Conservation (phyloP, 2,797 vertebrate species). For the Characodon lateralis region DNA sequence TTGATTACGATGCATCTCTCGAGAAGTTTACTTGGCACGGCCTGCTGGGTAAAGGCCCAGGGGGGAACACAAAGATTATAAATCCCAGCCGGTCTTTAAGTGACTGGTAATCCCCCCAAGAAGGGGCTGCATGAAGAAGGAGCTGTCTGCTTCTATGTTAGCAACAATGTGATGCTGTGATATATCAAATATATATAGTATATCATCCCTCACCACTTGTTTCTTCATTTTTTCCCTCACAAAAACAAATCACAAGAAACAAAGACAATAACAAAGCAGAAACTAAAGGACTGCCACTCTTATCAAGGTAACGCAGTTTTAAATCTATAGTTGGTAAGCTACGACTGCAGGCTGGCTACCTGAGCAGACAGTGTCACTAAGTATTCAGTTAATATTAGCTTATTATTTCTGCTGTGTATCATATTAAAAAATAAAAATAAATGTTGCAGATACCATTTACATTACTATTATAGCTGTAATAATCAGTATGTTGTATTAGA, state of each 20-base stretch:
- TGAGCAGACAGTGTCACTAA: neutral
- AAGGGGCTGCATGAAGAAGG: neutral
- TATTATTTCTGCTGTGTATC: neutral
- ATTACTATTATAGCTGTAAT: neutral
- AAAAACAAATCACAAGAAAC: neutral
- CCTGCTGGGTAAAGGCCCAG: neutral
- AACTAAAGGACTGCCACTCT: neutral
- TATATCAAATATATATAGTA: neutral
- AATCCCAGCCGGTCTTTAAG: constrained; percentile 12
- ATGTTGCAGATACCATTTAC: neutral
- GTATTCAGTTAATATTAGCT: neutral
- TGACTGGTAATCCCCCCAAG: neutral
- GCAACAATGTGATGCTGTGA: neutral
- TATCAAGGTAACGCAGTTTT: neutral
- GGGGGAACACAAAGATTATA: constrained; percentile 7
- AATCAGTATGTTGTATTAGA: neutral
- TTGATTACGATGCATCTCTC: neutral
- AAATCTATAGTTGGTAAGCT: neutral
- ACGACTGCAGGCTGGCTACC: neutral
- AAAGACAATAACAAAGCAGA: neutral
- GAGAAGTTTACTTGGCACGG: constrained; percentile 3
- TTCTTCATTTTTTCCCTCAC: neutral
- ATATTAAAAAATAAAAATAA: neutral
- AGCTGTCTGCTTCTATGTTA: neutral
- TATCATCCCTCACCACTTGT: neutral